phyloP scores from a whole-genome alignment of 2,113 vertebrate genomes.

The Odontesthes bonariensis region DNA sequence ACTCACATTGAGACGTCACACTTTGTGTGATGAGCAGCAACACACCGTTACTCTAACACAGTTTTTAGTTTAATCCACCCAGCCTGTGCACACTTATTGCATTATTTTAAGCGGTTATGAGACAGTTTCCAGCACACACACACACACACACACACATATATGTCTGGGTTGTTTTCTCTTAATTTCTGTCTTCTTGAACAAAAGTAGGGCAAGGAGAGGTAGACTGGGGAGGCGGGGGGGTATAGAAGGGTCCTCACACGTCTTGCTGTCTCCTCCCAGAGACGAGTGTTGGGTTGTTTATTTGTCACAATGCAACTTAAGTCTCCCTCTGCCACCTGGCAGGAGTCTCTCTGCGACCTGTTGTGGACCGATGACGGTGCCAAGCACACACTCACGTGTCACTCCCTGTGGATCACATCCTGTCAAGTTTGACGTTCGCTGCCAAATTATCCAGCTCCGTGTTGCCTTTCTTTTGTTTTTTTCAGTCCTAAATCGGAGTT shows the following conservation, averaged over 20 bases:
- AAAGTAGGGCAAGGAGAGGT: slow-evolving; percentile 27
- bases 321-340: slow-evolving; percentile 69
- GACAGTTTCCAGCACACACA: slow-evolving; percentile 31
- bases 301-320: slow-evolving; percentile 64
- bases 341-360: slow-evolving; percentile 66
- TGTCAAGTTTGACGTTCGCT: slow-evolving; percentile 61
- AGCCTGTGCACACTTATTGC: not conserved
- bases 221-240: slow-evolving; percentile 44
- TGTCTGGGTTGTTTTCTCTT: slow-evolving; percentile 6
- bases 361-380: slow-evolving; percentile 73
- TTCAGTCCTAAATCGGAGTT: slow-evolving; percentile 38
- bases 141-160: slow-evolving; percentile 1
- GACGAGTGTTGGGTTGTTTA: slow-evolving; percentile 66
- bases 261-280: slow-evolving; percentile 52
- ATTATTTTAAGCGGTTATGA: slow-evolving; percentile 6
- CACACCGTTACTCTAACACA: not conserved
- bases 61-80: slow-evolving; percentile 8
- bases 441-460: slow-evolving; percentile 69
- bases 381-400: slow-evolving; percentile 68
- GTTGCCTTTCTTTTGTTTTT: slow-evolving; percentile 32
- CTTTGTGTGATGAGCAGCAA: slow-evolving; percentile 21
- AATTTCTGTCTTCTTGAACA: slow-evolving; percentile 25
- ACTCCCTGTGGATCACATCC: slow-evolving; percentile 67
- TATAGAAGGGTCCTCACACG: slow-evolving; percentile 57
- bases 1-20: slow-evolving; percentile 38